Evolutionary conservation across 2,888 invertebrate genomes (phyloP).

Genomic region (Coleophora flavipennella): DNA sequence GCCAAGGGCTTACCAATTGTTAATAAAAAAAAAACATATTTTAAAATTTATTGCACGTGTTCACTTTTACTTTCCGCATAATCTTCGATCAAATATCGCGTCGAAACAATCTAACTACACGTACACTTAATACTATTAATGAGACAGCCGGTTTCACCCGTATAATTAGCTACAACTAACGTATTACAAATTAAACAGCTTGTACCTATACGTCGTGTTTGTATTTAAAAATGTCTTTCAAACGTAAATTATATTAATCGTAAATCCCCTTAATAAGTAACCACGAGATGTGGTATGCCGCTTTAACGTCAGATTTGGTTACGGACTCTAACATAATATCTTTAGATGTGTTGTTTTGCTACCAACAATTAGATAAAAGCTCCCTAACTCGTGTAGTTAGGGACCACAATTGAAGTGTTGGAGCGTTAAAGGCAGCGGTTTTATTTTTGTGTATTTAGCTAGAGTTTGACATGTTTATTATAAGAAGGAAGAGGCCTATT

Average conservation of each 20-base stretch:
- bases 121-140: too few species aligned
- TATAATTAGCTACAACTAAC: constrained; percentile 58
- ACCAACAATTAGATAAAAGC: constrained; percentile 4
- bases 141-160: constrained; percentile 25
- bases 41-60: too few species aligned
- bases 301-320: constrained; percentile 61
- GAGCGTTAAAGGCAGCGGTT: constrained; percentile 14
- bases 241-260: constrained; percentile 58
- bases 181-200: constrained; percentile 64
- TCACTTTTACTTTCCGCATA: too few species aligned
- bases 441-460: constrained; percentile 50
- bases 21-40: too few species aligned
- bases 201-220: constrained; percentile 55
- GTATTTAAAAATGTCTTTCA: constrained; percentile 52
- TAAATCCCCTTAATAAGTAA: constrained; percentile 61
- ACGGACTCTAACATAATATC: constrained; percentile 52
- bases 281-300: constrained; percentile 47
- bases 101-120: too few species aligned
- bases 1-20: too few species aligned
- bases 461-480: constrained; percentile 66
- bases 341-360: constrained; percentile 23
- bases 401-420: constrained; percentile 17
- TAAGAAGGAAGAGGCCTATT: constrained; percentile 63
- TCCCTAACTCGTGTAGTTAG: constrained; percentile 17
- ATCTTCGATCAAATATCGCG: too few species aligned